Base-by-base conservation (phyloP, 2,797 vertebrate species). In the Channa striata region DNA sequence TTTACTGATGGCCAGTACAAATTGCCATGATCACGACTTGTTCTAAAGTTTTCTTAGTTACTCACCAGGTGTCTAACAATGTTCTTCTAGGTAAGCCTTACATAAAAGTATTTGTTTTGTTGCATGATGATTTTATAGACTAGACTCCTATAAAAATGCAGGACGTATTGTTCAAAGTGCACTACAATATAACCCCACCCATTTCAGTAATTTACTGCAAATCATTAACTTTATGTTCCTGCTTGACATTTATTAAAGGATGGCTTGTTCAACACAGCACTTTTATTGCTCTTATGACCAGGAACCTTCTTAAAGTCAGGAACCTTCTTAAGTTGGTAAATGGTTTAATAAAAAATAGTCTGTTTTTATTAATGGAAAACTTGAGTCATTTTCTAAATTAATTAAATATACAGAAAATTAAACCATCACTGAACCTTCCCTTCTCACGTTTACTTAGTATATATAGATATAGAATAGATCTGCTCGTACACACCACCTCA, bases 141-240 rank as follows among this genome's bases (percentile, higher is more conserved):
- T 92, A 93, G 91, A 93, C 91, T 92, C 90, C 92, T 93, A 90
- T 92, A 5, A 51, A n/a, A 71, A 76, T 57, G 1, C 46, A 71
- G 92, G 86, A 91, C 80, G 90, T 10, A 75, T 8, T 59, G 46
- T 87, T 86, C 71, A 89, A 87, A 90, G 83, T 90, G 82, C 85
- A 80, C 92, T 94, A 93, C 83, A 87, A 89, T 85, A 87, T 30
- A 48, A 46, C 17, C 43, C 19, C 11, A 23, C n/a, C n/a, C n/a
- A 42, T 36, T 37, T 50, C n/a, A n/a, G n/a, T n/a, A 10, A 19
- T 53, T 43, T 50, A 68, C 64, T 78, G 62, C 37, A 34, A 11
- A 21, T 11, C n/a, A n/a, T n/a, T 6, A 34, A 46, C 17, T 6
- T 8, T 2, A 5, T 11, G 8, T 20, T n/a, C 42, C 23, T 1